Conservation (phyloP, 1,140 invertebrate genomes). For the Nixonia krombeini region DNA sequence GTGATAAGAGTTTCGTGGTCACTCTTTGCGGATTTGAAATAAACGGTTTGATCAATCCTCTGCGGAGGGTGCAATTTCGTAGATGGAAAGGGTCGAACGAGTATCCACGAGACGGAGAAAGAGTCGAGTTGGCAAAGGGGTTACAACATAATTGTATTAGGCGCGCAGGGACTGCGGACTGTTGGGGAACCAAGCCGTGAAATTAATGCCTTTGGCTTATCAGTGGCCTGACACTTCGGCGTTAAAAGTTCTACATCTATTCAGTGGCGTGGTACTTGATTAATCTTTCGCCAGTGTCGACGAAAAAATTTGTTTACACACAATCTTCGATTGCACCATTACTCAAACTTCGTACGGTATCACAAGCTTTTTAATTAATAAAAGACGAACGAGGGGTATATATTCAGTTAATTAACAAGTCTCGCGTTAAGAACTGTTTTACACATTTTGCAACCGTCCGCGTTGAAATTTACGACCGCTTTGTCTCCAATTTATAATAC, state of each 20-base stretch:
- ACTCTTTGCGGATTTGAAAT: slow-evolving; percentile 47
- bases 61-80: slow-evolving; percentile 28
- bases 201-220: slow-evolving; percentile 70
- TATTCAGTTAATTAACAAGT: too few relatives aligned
- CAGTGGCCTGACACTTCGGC: slow-evolving; percentile 64
- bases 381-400: too few relatives aligned
- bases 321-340: too few relatives aligned
- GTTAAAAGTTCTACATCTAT: slow-evolving; percentile 59
- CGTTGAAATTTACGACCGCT: too few relatives aligned
- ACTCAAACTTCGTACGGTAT: too few relatives aligned
- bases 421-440: too few relatives aligned
- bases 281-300: too few relatives aligned
- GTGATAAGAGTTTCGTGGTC: slow-evolving; percentile 29
- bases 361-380: too few relatives aligned
- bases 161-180: slow-evolving; percentile 53
- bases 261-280: slow-evolving; percentile 52
- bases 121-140: slow-evolving; percentile 61
- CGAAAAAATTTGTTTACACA: too few relatives aligned
- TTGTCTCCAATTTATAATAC: too few relatives aligned
- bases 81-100: slow-evolving; percentile 14
- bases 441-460: too few relatives aligned
- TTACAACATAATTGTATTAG: slow-evolving; percentile 71
- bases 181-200: slow-evolving; percentile 57
- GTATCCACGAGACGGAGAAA: slow-evolving; percentile 21
- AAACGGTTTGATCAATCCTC: slow-evolving; percentile 48